These are phyloP conservation scores for Strigamia maritima DNA, from an alignment of 2,888 invertebrate genomes.

Conservation along the genomic window DNA sequence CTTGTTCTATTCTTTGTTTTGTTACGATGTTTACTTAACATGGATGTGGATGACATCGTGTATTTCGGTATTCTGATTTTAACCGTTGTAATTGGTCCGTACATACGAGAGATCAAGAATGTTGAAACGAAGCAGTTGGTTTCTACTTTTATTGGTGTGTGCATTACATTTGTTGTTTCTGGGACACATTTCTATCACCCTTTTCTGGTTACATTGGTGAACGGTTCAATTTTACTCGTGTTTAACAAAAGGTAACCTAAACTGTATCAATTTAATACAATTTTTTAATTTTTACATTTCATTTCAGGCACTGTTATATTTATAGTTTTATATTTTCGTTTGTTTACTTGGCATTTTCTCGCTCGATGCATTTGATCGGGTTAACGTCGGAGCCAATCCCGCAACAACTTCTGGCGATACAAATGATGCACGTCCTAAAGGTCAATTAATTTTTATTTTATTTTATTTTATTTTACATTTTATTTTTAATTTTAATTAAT, in stretches of 20 bases:
- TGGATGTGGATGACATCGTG: constrained; percentile 17
- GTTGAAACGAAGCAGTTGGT: constrained; percentile 53
- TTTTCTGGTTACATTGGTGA: constrained; percentile 38
- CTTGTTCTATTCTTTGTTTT: not conserved
- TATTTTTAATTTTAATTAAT: constrained; percentile 39
- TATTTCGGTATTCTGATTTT: not conserved
- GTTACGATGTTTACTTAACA: not conserved
- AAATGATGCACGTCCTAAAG: constrained; percentile 87
- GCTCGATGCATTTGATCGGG: constrained; percentile 73
- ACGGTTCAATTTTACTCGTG: constrained; percentile 36
- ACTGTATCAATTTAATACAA: not conserved
- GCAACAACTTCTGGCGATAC: constrained; percentile 85
- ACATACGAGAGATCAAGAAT: not conserved
- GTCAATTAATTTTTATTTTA: constrained; percentile 54
- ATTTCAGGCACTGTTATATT: not conserved
- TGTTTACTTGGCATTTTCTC: constrained; percentile 54
- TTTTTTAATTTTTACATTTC: no score
- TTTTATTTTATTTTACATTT: no score
- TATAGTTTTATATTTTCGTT: constrained; percentile 13
- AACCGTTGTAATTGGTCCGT: not conserved
- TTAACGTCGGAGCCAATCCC: constrained; percentile 70
- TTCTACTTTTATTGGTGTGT: constrained; percentile 38
- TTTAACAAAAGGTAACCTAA: constrained; percentile 38
- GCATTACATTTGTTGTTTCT: constrained; percentile 39
- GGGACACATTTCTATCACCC: constrained; percentile 40